Conservation (phyloP, 2,797 vertebrate species). For the Pogoniulus pusillus region DNA sequence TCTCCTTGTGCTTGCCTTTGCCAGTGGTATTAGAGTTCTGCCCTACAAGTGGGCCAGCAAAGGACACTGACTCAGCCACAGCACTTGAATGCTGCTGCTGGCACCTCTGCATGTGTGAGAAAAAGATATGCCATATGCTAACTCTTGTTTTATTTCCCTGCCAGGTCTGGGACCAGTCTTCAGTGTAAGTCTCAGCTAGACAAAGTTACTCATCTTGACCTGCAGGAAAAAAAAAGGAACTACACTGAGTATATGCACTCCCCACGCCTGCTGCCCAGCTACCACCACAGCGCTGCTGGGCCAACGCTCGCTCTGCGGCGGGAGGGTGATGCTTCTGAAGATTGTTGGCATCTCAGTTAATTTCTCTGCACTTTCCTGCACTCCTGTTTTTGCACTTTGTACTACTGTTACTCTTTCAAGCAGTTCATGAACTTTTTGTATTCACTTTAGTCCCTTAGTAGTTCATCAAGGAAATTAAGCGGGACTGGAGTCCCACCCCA, state of each 20-base stretch:
- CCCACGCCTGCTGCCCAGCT: constrained; percentile 43
- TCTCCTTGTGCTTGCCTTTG: not conserved
- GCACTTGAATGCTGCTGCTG: not conserved
- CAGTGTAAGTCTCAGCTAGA: constrained; percentile 85
- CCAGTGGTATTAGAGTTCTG: not conserved
- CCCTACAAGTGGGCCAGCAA: not conserved
- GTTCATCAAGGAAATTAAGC: constrained; percentile 49
- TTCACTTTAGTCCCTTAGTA: constrained; percentile 67
- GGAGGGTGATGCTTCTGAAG: constrained; percentile 15
- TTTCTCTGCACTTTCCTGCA: constrained; percentile 72
- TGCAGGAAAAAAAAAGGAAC: constrained; percentile 77
- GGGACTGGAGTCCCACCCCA: constrained; percentile 50
- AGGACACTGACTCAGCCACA: not conserved
- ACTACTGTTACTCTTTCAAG: constrained; percentile 72
- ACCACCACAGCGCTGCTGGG: constrained; percentile 38
- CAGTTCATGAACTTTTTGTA: constrained; percentile 77
- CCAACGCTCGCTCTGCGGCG: constrained; percentile 1
- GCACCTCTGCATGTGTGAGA: not conserved
- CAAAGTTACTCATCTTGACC: constrained; percentile 65
- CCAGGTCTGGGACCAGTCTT: constrained; percentile 99
- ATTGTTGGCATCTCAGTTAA: constrained; percentile 58
- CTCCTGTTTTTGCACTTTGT: constrained; percentile 77
- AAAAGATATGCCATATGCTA: not conserved
- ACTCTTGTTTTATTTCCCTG: not conserved
- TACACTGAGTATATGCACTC: constrained; percentile 57